A percentile compares a stretch with the other conserved stretches of the same genome.
Evolutionary conservation across 2,797 vertebrate genomes (phyloP).

Genomic region (Mus spretus): DNA sequence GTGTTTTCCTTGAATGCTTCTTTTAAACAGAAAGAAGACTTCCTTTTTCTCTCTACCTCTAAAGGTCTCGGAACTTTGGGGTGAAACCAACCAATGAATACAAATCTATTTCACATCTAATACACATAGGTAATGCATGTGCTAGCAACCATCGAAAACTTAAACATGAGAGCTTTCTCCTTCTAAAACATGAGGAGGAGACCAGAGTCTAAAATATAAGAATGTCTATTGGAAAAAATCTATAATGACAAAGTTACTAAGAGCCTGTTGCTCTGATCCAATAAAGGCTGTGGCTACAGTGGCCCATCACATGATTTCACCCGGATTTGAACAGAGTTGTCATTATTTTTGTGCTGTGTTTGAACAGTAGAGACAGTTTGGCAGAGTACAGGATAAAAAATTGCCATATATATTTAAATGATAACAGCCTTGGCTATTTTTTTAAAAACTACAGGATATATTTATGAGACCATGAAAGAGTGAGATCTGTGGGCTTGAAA

Average conservation of each 20-base stretch:
- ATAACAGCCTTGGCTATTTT: conserved; percentile 57
- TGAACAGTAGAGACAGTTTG: conserved; percentile 56
- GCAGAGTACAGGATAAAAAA: conserved; percentile 25
- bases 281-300: conserved; percentile 52
- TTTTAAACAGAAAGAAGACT: conserved; percentile 51
- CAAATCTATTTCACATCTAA: conserved; percentile 11
- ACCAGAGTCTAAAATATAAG: conserved; percentile 13
- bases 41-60: conserved; percentile 52
- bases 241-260: conserved; percentile 34
- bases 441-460: conserved; percentile 1
- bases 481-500: conserved; percentile 42
- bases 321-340: conserved; percentile 53
- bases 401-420: conserved; percentile 62
- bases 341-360: conserved; percentile 65
- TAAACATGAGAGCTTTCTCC: not conserved
- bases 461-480: conserved; percentile 41
- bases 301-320: conserved; percentile 37
- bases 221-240: conserved; percentile 27
- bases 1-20: conserved; percentile 50
- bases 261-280: conserved; percentile 49
- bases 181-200: conserved; percentile 52
- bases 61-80: conserved; percentile 33
- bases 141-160: not conserved
- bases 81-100: conserved; percentile 29
- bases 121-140: not conserved